Conservation (phyloP, 2,888 invertebrate species). For the Drosophila mulleri region DNA sequence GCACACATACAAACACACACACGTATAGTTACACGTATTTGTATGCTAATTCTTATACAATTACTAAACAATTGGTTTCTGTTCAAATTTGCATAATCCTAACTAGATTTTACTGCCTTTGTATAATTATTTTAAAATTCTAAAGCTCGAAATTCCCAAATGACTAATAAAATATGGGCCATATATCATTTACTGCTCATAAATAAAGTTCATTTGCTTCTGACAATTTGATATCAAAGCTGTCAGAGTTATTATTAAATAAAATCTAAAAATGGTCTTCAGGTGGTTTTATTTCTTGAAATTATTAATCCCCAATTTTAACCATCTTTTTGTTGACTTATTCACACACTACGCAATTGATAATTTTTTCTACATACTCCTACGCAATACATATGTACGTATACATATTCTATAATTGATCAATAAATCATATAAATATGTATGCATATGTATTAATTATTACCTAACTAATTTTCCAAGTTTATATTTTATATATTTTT, state of each 20-base stretch:
- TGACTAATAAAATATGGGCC: conserved; percentile 22
- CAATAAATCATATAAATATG: too few species aligned
- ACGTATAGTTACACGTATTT: conserved; percentile 7
- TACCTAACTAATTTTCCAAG: not conserved
- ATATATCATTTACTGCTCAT: conserved; percentile 27
- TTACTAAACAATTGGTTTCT: conserved; percentile 42
- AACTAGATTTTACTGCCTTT: not conserved
- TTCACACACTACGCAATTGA: not conserved
- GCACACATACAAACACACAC: not conserved
- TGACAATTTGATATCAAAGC: conserved; percentile 14
- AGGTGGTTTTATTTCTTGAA: not conserved
- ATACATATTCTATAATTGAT: not conserved
- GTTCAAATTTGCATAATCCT: conserved; percentile 40
- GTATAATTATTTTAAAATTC: not conserved
- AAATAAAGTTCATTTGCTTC: conserved; percentile 39
- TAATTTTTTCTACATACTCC: conserved; percentile 14
- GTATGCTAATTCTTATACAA: conserved; percentile 46
- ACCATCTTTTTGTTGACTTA: conserved; percentile 15
- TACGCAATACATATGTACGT: not conserved
- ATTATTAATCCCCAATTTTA: not conserved
- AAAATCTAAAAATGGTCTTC: not conserved
- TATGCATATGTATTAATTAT: not conserved
- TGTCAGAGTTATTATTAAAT: conserved; percentile 8
- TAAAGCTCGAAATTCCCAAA: not conserved
- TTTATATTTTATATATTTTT: not conserved